Conservation (phyloP, 2,797 vertebrate genomes). For the Cetoscarus ocellatus region DNA sequence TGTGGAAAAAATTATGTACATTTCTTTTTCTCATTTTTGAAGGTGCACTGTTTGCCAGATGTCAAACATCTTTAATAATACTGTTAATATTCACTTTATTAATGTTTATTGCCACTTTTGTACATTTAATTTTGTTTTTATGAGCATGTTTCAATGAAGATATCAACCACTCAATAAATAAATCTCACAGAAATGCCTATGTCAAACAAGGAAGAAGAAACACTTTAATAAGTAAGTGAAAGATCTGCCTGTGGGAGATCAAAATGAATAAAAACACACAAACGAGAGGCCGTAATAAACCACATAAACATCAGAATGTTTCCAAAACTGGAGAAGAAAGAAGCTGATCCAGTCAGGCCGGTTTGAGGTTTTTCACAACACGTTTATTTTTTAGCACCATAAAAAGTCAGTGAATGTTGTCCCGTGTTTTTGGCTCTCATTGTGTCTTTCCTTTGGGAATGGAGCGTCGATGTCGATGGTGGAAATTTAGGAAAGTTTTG, state of each 20-base stretch:
- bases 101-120: no score
- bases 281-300: neutral
- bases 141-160: no score
- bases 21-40: no score
- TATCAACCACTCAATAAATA: neutral
- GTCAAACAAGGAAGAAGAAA: neutral
- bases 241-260: neutral
- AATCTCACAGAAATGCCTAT: neutral
- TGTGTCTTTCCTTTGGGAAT: conserved; percentile 72
- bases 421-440: conserved; percentile 73
- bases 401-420: conserved; percentile 84
- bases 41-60: no score
- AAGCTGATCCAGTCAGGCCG: conserved; percentile 56
- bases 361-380: conserved; percentile 78
- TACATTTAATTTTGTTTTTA: no score
- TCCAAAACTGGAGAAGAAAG: conserved; percentile 29
- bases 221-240: neutral
- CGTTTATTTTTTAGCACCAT: conserved; percentile 86
- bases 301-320: neutral
- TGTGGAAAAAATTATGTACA: no score
- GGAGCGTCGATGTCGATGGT: conserved; percentile 60
- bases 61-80: no score
- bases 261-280: neutral
- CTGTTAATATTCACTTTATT: no score
- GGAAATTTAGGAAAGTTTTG: conserved; percentile 51